Evolutionary conservation across 2,113 vertebrate species (phyloP).

Genomic region (Heptranchias perlo): DNA sequence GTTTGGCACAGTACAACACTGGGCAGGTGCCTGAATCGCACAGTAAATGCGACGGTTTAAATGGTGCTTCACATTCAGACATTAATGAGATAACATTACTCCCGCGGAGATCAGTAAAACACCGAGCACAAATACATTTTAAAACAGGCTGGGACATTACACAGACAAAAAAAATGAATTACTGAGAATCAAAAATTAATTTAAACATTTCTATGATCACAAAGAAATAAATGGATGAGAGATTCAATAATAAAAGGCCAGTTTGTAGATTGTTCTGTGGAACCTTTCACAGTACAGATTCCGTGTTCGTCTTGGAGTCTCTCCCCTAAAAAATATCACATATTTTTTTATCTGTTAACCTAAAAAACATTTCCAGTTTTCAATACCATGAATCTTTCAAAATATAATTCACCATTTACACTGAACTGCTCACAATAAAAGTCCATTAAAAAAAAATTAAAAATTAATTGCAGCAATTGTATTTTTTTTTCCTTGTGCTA

Average conservation of each 20-base stretch:
- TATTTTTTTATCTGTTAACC: conserved; percentile 19
- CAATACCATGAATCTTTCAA: conserved; percentile 26
- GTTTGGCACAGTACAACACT: neutral
- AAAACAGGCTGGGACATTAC: neutral
- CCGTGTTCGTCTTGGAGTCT: neutral
- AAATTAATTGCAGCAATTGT: conserved; percentile 19
- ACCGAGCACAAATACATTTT: neutral
- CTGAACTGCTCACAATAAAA: conserved; percentile 28
- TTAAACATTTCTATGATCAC: conserved; percentile 22
- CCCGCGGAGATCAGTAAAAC: neutral
- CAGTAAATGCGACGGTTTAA: neutral
- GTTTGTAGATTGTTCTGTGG: neutral
- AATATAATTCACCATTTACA: conserved; percentile 36
- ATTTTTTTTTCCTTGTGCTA: neutral
- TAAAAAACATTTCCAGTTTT: conserved; percentile 29
- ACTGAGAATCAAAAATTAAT: neutral
- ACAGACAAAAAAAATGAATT: neutral
- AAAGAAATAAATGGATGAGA: conserved; percentile 3
- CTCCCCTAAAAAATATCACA: conserved; percentile 29
- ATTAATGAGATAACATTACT: neutral
- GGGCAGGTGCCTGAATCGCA: neutral
- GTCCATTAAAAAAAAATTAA: neutral
- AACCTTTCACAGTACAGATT: neutral
- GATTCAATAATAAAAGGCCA: neutral
- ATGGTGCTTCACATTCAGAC: neutral